Evolutionary conservation across 2,888 invertebrate genomes (phyloP), one percentile per base, ranked within the genome.

Genomic region (Autographa gamma): DNA sequence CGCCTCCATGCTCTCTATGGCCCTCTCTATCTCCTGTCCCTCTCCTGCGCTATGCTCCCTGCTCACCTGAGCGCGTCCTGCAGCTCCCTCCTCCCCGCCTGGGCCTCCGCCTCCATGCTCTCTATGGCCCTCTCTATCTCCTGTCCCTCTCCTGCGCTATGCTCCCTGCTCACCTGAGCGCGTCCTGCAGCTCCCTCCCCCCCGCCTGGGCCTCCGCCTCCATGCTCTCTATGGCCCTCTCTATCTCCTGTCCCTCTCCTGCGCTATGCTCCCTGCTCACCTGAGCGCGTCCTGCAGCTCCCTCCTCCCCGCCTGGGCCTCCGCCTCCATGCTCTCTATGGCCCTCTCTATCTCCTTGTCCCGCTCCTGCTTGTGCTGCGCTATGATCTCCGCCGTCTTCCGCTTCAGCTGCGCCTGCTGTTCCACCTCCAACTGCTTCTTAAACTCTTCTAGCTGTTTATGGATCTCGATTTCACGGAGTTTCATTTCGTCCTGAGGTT

Each of bases 241-340:
- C 98, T 66, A 98, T 97, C 93, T 98, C 98, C 96, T 96, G 91
- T 98, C 98, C 69, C 98, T 92, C 87, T 98, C 98, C 63, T n/a
- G n/a, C n/a, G n/a, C n/a, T n/a, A n/a, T 96, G 95, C 88, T 97
- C n/a, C n/a, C n/a, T n/a, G n/a, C n/a, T n/a, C 16, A 95, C 96
- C 94, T 93, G 5, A 95, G 93, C 2, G 96, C 96, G n/a, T 97
- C 96, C 82, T 97, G 97, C 63, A 97, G 87, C 73, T 97, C 97
- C 60, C 86, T 90, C 81, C 96, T 96, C 1, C 96, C 96, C 2
- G 96, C 95, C 63, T 96, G 96, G 0, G 97, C 96, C 86, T 97
- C 97, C 0, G 95, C 96, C 79, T 97, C 97, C 86, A 98, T 94
- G 71, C 97, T 96, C 82, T 97, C 97, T 63, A 97, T 97, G 0